Evolutionary conservation across 2,113 vertebrate genomes (phyloP).

Genomic region (Macquaria australasica): DNA sequence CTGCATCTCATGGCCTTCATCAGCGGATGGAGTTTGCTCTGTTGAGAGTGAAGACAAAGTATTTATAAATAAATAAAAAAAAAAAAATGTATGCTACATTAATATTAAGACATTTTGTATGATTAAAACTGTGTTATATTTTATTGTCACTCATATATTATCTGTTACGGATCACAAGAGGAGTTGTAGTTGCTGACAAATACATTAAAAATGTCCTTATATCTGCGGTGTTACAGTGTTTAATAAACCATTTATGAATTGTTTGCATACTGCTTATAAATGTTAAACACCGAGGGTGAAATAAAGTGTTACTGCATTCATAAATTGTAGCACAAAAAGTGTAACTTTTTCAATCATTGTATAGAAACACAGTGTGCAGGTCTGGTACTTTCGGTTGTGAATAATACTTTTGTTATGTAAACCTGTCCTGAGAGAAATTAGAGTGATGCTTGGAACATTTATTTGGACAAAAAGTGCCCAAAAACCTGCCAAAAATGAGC

Average conservation of each 20-base stretch:
- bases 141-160: background rate
- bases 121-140: background rate
- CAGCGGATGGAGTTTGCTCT: background rate
- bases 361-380: background rate
- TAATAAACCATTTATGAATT: background rate
- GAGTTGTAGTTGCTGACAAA: background rate
- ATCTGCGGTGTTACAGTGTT: background rate
- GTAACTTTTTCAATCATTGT: background rate
- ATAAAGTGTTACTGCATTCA: background rate
- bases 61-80: background rate
- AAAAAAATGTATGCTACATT: background rate
- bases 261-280: background rate
- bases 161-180: too few relatives aligned
- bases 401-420: conserved; percentile 8
- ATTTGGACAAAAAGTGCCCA: background rate
- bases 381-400: background rate
- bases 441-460: background rate
- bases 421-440: background rate
- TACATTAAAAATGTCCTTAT: background rate
- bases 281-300: background rate
- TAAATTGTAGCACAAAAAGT: background rate
- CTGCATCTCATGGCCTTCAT: background rate
- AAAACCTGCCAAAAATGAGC: background rate
- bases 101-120: conserved; percentile 8
- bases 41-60: background rate